Base-by-base conservation (phyloP, 2,797 vertebrate species). In the Hemitrygon akajei region DNA sequence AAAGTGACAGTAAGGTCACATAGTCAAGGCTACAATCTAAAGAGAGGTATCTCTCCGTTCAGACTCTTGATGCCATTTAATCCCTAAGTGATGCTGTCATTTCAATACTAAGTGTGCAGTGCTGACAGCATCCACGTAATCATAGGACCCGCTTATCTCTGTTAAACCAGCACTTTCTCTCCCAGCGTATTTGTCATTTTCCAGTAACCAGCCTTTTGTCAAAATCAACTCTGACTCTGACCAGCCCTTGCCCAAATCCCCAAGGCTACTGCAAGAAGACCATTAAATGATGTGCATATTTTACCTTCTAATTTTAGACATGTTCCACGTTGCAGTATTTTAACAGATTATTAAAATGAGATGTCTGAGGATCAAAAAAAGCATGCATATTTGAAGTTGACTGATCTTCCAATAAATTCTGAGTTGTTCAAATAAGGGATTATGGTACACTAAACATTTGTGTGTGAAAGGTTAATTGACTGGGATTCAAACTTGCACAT, bases 121-220 rank as follows among this genome's bases (percentile, higher is more conserved):
- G 60, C 86, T 89, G n/a, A 89, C n/a, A 89, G 20, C 66, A 34
- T 37, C 6, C 86, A 18, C n/a, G 18, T 89, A 66, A 89, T 69
- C 86, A 66, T n/a, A 37, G 60, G n/a, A 63, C 18, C 60, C 69
- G 60, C 86, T 89, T 89, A 89, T 89, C 86, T 69, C 86, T 89
- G 58, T 89, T 34, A 66, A 89, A 89, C 58, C 86, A 66, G 27
- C 86, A 89, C 86, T 20, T 89, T 86, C 27, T 89, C 63, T 89
- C 86, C 58, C n/a, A 34, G n/a, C 0, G 18, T 37, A 69, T 66
- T 22, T 66, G 86, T 69, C 86, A 89, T 37, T 89, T 37, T 63
- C 86, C 63, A 89, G 22, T 89, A 89, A 37, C n/a, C 60, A 69
- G n/a, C n/a, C 86, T n/a, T 34, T 69, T 69, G 86, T 89, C 71